Evolutionary conservation across 2,797 vertebrate species (phyloP).

Genomic region (Odontamblyopus lacepedii): DNA sequence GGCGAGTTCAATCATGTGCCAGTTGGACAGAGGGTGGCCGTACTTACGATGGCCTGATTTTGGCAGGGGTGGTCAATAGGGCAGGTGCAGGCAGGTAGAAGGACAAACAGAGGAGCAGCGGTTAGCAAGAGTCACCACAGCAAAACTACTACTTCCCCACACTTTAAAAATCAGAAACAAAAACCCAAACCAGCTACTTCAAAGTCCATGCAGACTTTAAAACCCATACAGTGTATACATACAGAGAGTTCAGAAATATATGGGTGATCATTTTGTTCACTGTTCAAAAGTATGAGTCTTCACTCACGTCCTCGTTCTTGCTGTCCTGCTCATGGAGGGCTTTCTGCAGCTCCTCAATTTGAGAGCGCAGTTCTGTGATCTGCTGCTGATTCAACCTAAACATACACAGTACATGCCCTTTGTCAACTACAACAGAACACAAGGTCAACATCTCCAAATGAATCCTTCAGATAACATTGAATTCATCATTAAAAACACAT

Average conservation of each 20-base stretch:
- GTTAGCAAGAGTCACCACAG: constrained; percentile 75
- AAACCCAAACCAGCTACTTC: not conserved
- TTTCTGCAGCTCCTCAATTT: constrained; percentile 87
- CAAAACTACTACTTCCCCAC: constrained; percentile 69
- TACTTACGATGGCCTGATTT: constrained; percentile 83
- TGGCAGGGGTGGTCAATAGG: constrained; percentile 53
- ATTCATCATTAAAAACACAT: too few relatives aligned
- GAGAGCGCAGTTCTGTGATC: constrained; percentile 81
- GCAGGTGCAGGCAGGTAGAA: constrained; percentile 21
- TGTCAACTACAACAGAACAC: not conserved
- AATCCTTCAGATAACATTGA: too few relatives aligned
- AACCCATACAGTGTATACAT: not conserved
- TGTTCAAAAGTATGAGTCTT: not conserved
- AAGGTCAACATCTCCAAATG: too few relatives aligned
- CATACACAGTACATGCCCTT: not conserved
- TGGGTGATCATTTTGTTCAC: not conserved
- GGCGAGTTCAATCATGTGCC: constrained; percentile 63
- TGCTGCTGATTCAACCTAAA: constrained; percentile 86
- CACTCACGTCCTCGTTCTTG: constrained; percentile 88
- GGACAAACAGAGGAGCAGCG: constrained; percentile 66
- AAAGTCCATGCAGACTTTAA: constrained; percentile 12
- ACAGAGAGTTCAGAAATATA: not conserved
- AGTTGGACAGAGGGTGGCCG: constrained; percentile 53
- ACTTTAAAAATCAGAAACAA: constrained; percentile 36
- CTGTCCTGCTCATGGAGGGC: constrained; percentile 84